Base-by-base conservation (phyloP, 2,888 invertebrate genomes). In the Meiosimyza decipiens region DNA sequence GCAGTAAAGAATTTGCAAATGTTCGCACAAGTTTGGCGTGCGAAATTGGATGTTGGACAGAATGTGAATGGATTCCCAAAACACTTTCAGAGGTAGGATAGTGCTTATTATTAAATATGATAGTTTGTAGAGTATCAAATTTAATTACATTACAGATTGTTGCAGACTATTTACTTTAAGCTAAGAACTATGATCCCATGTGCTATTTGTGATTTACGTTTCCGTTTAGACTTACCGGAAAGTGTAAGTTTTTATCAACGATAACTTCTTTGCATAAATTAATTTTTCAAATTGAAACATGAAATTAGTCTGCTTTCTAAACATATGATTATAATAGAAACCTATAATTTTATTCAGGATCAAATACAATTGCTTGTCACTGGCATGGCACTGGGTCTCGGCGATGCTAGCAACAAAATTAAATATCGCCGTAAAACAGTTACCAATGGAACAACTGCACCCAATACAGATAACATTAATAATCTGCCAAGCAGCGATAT, bases 151-250 rank as follows among this genome's bases (percentile, higher is more conserved):
- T 71, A n/a, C 52, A 79, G 79, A 78, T 88, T 92, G 68, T 83
- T 92, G 47, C 91, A 93, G 89, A 92, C 93, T 75, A 92, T 97
- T 65, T 94, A 93, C 82, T 97, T 97, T 88, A 98, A 97, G 88
- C 89, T 98, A 80, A 90, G 97, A 13, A 90, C 94, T 15, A 92
- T 96, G 91, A 92, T 93, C 75, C 97, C 97, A 0, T 95, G 95
- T 85, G 94, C 95, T 16, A 88, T 98, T 18, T 93, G 93, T 76
- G 92, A 94, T 84, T 88, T 97, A 49, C 90, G 91, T 80, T 95
- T 97, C 86, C 91, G 93, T 75, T 90, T 97, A 1, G 95, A 95
- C 79, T 89, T 97, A 77, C 95, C 97, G 0, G 97, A 97, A 86
- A 93, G 94, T 73, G 92, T 90, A 86, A 83, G 85, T 78, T n/a